Evolutionary conservation across 2,888 invertebrate species (phyloP).

Genomic region (Temnothorax ravouxi): DNA sequence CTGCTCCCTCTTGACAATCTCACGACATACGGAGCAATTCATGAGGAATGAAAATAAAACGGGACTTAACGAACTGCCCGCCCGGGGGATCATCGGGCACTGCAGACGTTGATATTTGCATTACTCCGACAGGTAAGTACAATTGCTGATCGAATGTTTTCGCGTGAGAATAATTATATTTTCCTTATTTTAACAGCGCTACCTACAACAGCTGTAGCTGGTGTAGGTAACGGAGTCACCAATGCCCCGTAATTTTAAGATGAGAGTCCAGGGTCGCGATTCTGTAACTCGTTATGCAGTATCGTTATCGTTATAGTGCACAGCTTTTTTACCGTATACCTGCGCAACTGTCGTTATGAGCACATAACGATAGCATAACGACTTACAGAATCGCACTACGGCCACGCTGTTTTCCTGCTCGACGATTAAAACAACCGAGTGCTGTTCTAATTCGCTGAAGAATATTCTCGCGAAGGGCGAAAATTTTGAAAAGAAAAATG

Average conservation of each 20-base stretch:
- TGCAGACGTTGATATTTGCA: too few species aligned
- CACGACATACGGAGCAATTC: constrained; percentile 6
- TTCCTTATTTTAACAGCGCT: constrained; percentile 9
- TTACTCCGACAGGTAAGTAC: constrained; percentile 8
- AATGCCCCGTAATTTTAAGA: neutral
- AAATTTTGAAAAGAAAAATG: constrained; percentile 34
- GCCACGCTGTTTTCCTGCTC: neutral
- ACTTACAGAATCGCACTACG: too few species aligned
- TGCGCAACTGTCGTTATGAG: too few species aligned
- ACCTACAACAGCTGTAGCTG: too few species aligned
- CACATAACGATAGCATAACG: too few species aligned
- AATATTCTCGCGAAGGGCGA: neutral
- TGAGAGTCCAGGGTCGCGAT: neutral
- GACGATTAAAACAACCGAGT: neutral
- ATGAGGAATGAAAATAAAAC: constrained; percentile 45
- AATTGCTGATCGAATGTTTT: constrained; percentile 29
- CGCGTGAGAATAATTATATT: constrained; percentile 41
- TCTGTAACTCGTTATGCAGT: too few species aligned
- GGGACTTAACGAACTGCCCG: constrained; percentile 38
- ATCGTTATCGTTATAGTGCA: too few species aligned
- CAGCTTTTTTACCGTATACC: too few species aligned
- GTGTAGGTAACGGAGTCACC: neutral
- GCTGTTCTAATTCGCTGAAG: neutral
- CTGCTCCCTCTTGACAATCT: neutral
- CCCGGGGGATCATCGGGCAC: neutral